Base-by-base conservation (phyloP, 2,113 vertebrate genomes). In the Microtus pennsylvanicus region DNA sequence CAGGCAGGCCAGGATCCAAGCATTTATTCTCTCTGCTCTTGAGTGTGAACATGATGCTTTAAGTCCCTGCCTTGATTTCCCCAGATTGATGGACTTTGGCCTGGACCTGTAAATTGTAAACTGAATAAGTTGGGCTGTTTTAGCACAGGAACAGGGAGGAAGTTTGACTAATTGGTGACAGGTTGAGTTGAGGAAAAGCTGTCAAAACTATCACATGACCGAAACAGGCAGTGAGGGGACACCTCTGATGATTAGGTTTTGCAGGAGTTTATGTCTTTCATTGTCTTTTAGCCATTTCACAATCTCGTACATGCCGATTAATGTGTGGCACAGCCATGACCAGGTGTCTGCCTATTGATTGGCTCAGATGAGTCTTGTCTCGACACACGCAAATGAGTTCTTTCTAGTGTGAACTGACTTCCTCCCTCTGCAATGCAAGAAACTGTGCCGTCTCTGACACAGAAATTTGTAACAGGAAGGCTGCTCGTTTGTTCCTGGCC, bases 201-300 rank as follows among this genome's bases (percentile, higher is more conserved):
- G 26, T 21, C 16, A 58, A 75, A 76, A 45, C 4, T 45, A 7
- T 42, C 33, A 42, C n/a, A 33, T 55, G 50, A 33, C 26, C 4
- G 3, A 58, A 33, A 21, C 3, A 33, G 55, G 14, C 65, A 67
- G 33, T 67, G 58, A 77, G 38, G 83, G 55, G 38, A 47, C 24
- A 35, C 0, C 52, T 80, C 14, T 24, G 76, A 24, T 80, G 55
- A 45, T 76, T 82, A 72, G 55, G 86, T n/a, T 90, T 67, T 87
- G 2, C 28, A 19, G 24, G 52, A 55, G 52, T 52, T 52, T 81
- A 35, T 78, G 13, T 28, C 7, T 75, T 92, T 75, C 45, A 85
- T 10, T 76, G 26, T 65, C 89, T 91, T 94, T 77, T 67, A 95
- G 28, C 38, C 93, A 28, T 67, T 89, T 93, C 69, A 12, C 1